A percentile compares a stretch with the other conserved stretches of the same genome.
These are phyloP conservation scores for Drosophila quadrilineata DNA, from an alignment of 1,140 invertebrate species.

Conservation along the genomic window DNA sequence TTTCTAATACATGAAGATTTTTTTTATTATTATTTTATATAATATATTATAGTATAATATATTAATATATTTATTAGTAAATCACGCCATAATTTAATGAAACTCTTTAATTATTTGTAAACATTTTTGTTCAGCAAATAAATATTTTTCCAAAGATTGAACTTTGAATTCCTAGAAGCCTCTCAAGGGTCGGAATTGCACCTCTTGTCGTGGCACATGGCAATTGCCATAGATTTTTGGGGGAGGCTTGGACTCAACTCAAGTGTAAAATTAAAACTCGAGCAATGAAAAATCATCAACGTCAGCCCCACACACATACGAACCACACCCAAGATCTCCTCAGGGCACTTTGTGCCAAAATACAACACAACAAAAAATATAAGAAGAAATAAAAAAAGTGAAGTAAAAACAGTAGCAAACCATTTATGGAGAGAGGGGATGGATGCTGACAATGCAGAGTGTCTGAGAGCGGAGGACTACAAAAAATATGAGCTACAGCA, in stretches of 20 bases:
- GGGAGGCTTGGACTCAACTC: conserved; percentile 61
- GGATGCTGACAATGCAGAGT: conserved; percentile 54
- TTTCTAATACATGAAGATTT: too few relatives aligned
- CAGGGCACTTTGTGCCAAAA: conserved; percentile 20
- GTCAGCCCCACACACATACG: conserved; percentile 50
- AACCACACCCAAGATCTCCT: conserved; percentile 1
- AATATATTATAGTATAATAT: too few relatives aligned
- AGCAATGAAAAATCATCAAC: conserved; percentile 81
- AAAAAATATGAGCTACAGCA: conserved; percentile 64
- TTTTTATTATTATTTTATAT: too few relatives aligned
- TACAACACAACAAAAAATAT: conserved; percentile 1
- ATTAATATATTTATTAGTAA: too few relatives aligned
- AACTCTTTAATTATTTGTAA: too few relatives aligned
- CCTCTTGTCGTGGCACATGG: conserved; percentile 1
- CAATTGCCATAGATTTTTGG: conserved; percentile 17
- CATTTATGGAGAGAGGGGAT: conserved; percentile 42
- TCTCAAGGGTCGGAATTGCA: conserved; percentile 8
- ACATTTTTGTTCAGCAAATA: too few relatives aligned
- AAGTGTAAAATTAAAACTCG: conserved; percentile 81
- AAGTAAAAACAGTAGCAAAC: conserved; percentile 57
- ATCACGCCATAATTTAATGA: too few relatives aligned
- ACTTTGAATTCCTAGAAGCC: too few relatives aligned
- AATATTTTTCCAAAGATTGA: too few relatives aligned
- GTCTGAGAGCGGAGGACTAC: conserved; percentile 1
- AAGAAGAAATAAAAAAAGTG: conserved; percentile 19